These are phyloP conservation scores for Amblyopsis hoosieri DNA, from an alignment of 2,797 vertebrate species.

Conservation along the genomic window DNA sequence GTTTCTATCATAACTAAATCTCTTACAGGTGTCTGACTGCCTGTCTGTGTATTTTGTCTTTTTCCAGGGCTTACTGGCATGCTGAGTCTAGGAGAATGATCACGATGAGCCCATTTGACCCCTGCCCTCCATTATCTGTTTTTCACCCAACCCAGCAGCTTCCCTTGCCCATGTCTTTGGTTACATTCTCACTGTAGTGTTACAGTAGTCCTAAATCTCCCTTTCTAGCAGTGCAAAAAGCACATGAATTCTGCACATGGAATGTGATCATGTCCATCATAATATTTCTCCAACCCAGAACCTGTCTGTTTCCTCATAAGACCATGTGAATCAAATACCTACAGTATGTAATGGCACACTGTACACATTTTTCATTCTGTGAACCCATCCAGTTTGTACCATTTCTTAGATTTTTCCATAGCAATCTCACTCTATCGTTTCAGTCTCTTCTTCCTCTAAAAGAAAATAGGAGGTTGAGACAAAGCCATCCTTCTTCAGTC, in stretches of 20 bases:
- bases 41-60: conserved; percentile 33
- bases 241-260: too few relatives aligned
- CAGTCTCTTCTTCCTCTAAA: conserved; percentile 22
- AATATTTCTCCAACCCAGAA: too few relatives aligned
- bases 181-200: too few relatives aligned
- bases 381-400: conserved; percentile 3
- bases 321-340: conserved; percentile 26
- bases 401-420: conserved; percentile 10
- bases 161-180: too few relatives aligned
- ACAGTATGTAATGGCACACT: conserved; percentile 32
- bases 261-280: too few relatives aligned
- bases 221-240: conserved; percentile 4
- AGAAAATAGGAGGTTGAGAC: conserved; percentile 22
- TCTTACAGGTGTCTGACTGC: too few relatives aligned
- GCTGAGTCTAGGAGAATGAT: conserved; percentile 34
- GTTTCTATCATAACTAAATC: conserved; percentile 26
- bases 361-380: conserved; percentile 8
- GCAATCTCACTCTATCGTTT: conserved; percentile 3
- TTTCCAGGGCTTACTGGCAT: background rate
- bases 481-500: conserved; percentile 10
- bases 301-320: conserved; percentile 31
- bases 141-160: conserved; percentile 10
- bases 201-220: too few relatives aligned
- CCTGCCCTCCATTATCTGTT: conserved; percentile 14
- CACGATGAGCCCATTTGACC: conserved; percentile 25